A percentile compares a stretch with the other conserved stretches of the same genome.
These are phyloP conservation scores for Formicarius rufipectus DNA, from an alignment of 2,113 vertebrate species.

Conservation along the genomic window DNA sequence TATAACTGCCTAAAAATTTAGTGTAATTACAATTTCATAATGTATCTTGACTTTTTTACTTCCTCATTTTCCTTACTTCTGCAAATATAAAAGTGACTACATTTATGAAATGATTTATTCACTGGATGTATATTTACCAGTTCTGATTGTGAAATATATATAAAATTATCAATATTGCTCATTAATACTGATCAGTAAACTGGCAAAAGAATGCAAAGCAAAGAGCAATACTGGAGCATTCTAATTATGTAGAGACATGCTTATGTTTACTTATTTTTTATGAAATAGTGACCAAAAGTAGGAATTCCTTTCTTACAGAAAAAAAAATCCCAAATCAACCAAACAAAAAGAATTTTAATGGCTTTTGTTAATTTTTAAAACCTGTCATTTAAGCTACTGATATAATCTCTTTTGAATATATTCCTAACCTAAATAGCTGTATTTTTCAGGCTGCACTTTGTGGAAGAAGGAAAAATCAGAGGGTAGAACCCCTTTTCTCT, in stretches of 20 bases:
- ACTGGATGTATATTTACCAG: neutral
- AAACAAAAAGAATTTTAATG: neutral
- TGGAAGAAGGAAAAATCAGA: neutral
- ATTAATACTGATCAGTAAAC: neutral
- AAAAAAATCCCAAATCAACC: neutral
- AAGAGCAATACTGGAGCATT: neutral
- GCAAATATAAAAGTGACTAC: neutral
- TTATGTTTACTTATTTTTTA: neutral
- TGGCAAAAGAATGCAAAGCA: neutral
- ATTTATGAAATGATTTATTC: neutral
- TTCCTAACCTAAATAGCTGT: neutral
- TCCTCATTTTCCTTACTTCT: neutral
- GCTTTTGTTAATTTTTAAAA: neutral
- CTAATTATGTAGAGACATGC: neutral
- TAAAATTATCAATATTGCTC: neutral
- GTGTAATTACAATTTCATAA: neutral
- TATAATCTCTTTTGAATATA: neutral
- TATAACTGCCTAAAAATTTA: neutral
- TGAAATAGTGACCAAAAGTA: neutral
- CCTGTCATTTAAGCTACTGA: neutral
- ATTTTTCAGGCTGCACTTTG: neutral
- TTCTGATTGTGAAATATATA: neutral
- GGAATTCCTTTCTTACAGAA: neutral
- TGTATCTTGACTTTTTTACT: neutral
- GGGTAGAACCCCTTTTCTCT: neutral